These are phyloP conservation scores for Popillia japonica DNA, from an alignment of 1,140 invertebrate species.

Conservation along the genomic window DNA sequence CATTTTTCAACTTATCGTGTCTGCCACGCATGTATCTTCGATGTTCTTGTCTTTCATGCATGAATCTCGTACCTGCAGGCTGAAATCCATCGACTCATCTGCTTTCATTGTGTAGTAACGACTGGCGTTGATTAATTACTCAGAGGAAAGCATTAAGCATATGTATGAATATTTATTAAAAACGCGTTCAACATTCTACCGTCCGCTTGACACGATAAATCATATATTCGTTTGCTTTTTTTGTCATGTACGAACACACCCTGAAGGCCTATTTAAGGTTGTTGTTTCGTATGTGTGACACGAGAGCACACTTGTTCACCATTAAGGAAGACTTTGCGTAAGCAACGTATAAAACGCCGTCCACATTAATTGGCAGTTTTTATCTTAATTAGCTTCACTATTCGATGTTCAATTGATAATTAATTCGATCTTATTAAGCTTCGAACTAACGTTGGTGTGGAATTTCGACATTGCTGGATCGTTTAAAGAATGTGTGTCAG, in stretches of 20 bases:
- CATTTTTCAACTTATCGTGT: neutral
- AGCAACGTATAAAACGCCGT: constrained; percentile 10
- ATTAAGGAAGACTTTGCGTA: constrained; percentile 9
- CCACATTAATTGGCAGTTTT: constrained; percentile 13
- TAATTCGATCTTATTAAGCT: constrained; percentile 22
- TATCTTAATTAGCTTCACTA: constrained; percentile 26
- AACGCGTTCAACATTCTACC: neutral
- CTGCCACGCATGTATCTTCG: neutral
- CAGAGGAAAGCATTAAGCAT: neutral
- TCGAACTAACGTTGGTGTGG: neutral
- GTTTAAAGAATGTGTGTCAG: constrained; percentile 27
- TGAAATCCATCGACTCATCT: constrained; percentile 15
- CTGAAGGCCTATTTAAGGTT: constrained; percentile 14
- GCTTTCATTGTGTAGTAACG: neutral
- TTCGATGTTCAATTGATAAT: constrained; percentile 7
- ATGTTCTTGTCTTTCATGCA: neutral
- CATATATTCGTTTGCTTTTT: neutral
- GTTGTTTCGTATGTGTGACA: neutral
- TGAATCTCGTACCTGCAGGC: neutral
- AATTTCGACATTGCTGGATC: constrained; percentile 26
- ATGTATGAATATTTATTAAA: constrained; percentile 21
- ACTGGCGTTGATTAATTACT: constrained; percentile 26
- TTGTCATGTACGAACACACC: constrained; percentile 8
- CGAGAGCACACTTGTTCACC: neutral
- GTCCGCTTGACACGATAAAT: constrained; percentile 31